These are phyloP conservation scores for Thaumetopoea pityocampa DNA, from an alignment of 1,140 invertebrate species.

Conservation along the genomic window DNA sequence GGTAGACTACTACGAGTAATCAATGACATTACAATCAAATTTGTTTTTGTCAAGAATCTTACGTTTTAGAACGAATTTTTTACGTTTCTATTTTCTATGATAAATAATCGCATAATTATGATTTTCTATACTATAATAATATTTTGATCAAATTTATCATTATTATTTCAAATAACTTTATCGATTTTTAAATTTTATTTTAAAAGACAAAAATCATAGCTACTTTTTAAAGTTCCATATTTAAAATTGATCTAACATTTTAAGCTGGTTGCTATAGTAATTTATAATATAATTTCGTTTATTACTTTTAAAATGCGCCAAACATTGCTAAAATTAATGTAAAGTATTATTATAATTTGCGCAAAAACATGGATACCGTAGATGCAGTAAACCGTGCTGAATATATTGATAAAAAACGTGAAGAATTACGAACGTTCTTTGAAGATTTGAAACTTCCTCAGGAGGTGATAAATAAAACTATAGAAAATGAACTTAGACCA, in stretches of 20 bases:
- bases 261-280: slow-evolving; percentile 7
- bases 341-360: slow-evolving; percentile 8
- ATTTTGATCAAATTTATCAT: too few relatives aligned
- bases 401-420: slow-evolving; percentile 45
- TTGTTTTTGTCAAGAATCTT: too few relatives aligned
- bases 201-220: too few relatives aligned
- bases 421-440: slow-evolving; percentile 51
- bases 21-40: too few relatives aligned
- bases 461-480: slow-evolving; percentile 43
- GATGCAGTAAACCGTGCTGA: slow-evolving; percentile 10
- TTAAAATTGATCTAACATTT: slow-evolving; percentile 22
- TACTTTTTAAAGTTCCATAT: slow-evolving; percentile 12
- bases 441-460: slow-evolving; percentile 45
- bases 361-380: slow-evolving; percentile 19
- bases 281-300: slow-evolving; percentile 3
- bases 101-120: too few relatives aligned
- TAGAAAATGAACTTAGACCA: slow-evolving; percentile 59
- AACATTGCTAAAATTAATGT: slow-evolving; percentile 7
- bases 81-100: too few relatives aligned
- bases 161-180: too few relatives aligned
- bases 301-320: slow-evolving; percentile 15
- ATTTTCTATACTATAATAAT: too few relatives aligned
- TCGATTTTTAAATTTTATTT: too few relatives aligned
- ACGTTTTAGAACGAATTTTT: too few relatives aligned
- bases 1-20: too few relatives aligned